A percentile compares a stretch with the other conserved stretches of the same genome.
Evolutionary conservation across 2,888 invertebrate species (phyloP).

Genomic region (Anticlea derivata): DNA sequence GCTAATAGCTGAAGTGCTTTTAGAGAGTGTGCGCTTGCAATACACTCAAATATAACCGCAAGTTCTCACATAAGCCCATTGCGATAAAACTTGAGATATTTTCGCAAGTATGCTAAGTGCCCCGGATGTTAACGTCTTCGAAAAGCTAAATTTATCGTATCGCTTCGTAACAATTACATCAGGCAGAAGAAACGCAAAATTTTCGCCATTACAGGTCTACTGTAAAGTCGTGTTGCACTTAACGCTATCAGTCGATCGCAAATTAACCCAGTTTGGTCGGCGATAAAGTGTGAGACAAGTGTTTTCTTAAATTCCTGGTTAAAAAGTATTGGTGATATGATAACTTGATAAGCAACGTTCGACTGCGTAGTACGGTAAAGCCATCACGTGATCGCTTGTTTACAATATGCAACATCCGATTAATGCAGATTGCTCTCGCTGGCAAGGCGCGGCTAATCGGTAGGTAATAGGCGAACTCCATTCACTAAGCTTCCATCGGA

Average conservation of each 20-base stretch:
- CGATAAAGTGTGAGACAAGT: slow-evolving; percentile 41
- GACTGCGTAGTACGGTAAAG: background rate
- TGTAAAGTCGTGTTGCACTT: slow-evolving; percentile 32
- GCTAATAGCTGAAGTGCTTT: slow-evolving; percentile 61
- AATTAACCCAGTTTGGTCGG: slow-evolving; percentile 54
- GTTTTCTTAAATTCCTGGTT: slow-evolving; percentile 31
- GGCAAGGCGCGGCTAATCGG: slow-evolving; percentile 21
- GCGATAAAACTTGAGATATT: slow-evolving; percentile 49
- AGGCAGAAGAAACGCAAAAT: slow-evolving; percentile 24
- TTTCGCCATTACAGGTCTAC: slow-evolving; percentile 27
- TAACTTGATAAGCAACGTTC: too few species aligned
- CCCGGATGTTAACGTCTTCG: slow-evolving; percentile 45
- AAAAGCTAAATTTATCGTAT: slow-evolving; percentile 47
- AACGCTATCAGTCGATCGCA: slow-evolving; percentile 51
- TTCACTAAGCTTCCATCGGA: slow-evolving; percentile 24
- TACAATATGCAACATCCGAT: slow-evolving; percentile 29
- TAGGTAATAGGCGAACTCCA: slow-evolving; percentile 23
- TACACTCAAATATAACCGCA: slow-evolving; percentile 29
- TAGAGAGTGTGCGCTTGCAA: slow-evolving; percentile 55
- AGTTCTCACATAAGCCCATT: slow-evolving; percentile 36
- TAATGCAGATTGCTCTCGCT: slow-evolving; percentile 29
- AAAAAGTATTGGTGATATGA: slow-evolving; percentile 31
- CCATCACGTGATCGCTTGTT: slow-evolving; percentile 23
- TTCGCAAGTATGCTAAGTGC: slow-evolving; percentile 58
- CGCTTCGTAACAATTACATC: slow-evolving; percentile 41